These are phyloP conservation scores for Pyrgilauda ruficollis DNA, from an alignment of 2,113 vertebrate species.

Conservation along the genomic window DNA sequence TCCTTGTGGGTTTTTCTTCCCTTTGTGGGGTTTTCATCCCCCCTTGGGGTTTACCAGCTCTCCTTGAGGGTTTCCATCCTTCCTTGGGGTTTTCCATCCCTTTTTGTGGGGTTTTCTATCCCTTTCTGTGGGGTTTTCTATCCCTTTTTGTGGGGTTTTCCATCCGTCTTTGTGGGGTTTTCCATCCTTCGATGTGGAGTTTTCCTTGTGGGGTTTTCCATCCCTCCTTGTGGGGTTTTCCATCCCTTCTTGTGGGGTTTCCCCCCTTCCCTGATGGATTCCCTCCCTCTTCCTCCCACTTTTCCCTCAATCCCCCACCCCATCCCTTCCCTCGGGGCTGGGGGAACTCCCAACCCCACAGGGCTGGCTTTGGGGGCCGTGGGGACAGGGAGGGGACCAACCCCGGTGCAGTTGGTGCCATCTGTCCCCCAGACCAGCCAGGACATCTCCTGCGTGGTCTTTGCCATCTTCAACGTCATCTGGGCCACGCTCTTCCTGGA, in stretches of 20 bases:
- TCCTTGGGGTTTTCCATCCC: not conserved
- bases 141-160: not conserved
- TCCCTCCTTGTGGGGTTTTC: not conserved
- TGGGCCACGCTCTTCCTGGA: constrained; percentile 97
- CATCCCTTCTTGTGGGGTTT: too few relatives aligned
- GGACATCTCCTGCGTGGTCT: constrained; percentile 95
- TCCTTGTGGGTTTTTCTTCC: too few relatives aligned
- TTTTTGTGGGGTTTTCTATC: too few relatives aligned
- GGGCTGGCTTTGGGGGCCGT: fast-evolving
- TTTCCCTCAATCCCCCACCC: fast-evolving
- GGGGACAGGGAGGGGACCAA: not conserved
- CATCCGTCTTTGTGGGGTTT: not conserved
- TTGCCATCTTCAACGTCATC: constrained; percentile 94
- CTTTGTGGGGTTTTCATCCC: not conserved
- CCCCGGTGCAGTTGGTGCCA: not conserved
- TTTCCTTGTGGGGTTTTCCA: not conserved
- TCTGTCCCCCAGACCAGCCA: constrained; percentile 84
- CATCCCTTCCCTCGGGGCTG: fast-evolving
- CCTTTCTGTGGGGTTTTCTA: too few relatives aligned
- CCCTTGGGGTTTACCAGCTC: too few relatives aligned
- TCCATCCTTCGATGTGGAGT: not conserved
- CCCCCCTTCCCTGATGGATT: fast-evolving
- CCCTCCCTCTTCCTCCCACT: not conserved
- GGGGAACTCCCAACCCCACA: fast-evolving
- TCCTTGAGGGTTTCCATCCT: not conserved